phyloP scores from a whole-genome alignment of 2,888 invertebrate genomes.

The Hoplodrina ambigua region DNA sequence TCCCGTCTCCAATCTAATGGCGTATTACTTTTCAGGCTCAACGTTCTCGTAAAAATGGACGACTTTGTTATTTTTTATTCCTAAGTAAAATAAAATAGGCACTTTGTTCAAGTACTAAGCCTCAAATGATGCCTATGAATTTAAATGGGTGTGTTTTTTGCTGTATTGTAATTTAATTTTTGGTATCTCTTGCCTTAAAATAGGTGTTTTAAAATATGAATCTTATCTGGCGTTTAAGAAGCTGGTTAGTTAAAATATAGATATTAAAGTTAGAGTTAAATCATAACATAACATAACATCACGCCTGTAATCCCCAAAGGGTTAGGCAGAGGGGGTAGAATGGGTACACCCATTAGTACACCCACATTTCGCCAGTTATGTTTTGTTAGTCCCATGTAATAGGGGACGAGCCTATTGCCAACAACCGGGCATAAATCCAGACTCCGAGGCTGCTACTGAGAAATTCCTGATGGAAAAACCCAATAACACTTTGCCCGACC shows the following conservation, averaged over 20 bases:
- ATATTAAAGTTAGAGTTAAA: background rate
- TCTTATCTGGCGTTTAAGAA: background rate
- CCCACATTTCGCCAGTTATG: too few relatives aligned
- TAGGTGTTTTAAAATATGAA: constrained; percentile 3
- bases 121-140: constrained; percentile 45
- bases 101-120: constrained; percentile 36
- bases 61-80: constrained; percentile 37
- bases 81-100: constrained; percentile 38
- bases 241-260: background rate
- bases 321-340: too few relatives aligned
- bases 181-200: background rate
- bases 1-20: constrained; percentile 48
- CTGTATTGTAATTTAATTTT: constrained; percentile 19
- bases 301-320: too few relatives aligned
- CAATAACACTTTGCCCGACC: too few relatives aligned
- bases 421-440: too few relatives aligned
- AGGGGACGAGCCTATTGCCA: too few relatives aligned
- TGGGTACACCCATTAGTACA: too few relatives aligned
- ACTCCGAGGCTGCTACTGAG: too few relatives aligned
- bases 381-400: too few relatives aligned
- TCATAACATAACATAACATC: too few relatives aligned
- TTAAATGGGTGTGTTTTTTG: constrained; percentile 31
- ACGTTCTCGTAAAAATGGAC: constrained; percentile 39
- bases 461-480: too few relatives aligned
- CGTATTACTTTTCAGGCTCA: constrained; percentile 40